Evolutionary conservation across 1,140 invertebrate genomes (phyloP).

Genomic region (Limonius californicus): DNA sequence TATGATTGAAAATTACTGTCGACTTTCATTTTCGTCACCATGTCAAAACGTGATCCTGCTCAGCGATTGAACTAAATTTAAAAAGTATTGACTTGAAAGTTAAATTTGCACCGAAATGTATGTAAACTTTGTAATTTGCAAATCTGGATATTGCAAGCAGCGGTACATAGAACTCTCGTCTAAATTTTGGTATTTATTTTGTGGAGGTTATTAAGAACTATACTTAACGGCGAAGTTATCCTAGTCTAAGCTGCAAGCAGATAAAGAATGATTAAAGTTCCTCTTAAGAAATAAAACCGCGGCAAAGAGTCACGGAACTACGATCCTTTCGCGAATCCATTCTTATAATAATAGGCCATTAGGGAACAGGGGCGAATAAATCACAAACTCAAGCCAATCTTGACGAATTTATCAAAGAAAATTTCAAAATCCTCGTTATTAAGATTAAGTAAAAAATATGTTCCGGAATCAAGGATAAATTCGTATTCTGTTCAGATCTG

Average conservation of each 20-base stretch:
- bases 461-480: conserved; percentile 26
- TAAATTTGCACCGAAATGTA: no score
- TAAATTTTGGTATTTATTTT: no score
- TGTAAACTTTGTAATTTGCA: no score
- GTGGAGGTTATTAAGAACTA: no score
- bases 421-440: conserved; percentile 28
- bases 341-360: conserved; percentile 15
- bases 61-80: no score
- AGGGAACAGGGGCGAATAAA: conserved; percentile 21
- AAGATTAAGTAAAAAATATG: conserved; percentile 29
- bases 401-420: conserved; percentile 26
- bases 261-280: conserved; percentile 10
- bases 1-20: no score
- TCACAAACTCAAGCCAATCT: conserved; percentile 24
- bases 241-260: neutral
- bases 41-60: no score
- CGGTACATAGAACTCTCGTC: no score
- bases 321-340: conserved; percentile 2
- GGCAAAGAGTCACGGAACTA: conserved; percentile 3
- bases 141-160: no score
- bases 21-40: no score
- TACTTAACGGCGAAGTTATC: neutral
- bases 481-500: conserved; percentile 26
- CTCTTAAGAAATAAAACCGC: conserved; percentile 9
- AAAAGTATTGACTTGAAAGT: no score